Conservation (phyloP, 2,113 vertebrate genomes). For the Sphaerodactylus townsendi region DNA sequence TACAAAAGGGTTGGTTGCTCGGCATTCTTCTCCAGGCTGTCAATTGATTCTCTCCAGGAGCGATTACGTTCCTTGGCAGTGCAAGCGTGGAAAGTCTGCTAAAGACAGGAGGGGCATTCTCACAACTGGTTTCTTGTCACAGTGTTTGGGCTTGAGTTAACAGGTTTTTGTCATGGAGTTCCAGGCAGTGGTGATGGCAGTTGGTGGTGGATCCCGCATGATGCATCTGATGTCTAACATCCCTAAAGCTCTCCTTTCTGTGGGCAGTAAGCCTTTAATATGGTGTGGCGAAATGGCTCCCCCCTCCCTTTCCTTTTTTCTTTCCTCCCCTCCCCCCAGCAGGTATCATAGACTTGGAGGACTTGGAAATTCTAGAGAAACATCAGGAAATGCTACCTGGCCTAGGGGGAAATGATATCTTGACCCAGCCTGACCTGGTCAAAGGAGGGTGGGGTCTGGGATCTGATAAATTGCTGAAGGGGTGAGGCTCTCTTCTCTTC, state of each 20-base stretch:
- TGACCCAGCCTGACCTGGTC: too few species aligned
- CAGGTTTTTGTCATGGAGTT: conserved; percentile 85
- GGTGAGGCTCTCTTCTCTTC: too few species aligned
- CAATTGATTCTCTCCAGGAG: conserved; percentile 4
- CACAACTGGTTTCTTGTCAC: conserved; percentile 48
- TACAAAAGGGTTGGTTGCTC: not conserved
- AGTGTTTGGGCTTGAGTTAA: conserved; percentile 6
- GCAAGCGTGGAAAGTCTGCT: conserved; percentile 49
- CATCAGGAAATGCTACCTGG: too few species aligned
- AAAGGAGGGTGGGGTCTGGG: too few species aligned
- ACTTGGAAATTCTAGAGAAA: too few species aligned
- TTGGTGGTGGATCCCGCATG: conserved; percentile 96
- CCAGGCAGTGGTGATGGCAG: conserved; percentile 97
- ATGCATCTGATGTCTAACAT: conserved; percentile 94
- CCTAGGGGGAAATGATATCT: too few species aligned
- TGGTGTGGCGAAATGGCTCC: too few species aligned
- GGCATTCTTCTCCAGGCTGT: not conserved
- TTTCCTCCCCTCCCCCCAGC: too few species aligned
- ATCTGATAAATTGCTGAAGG: too few species aligned
- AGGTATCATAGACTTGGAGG: too few species aligned
- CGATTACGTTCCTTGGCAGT: not conserved
- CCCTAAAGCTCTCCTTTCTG: conserved; percentile 91
- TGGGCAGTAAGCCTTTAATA: conserved; percentile 94
- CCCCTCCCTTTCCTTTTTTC: too few species aligned
- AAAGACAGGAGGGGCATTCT: not conserved